phyloP scores from a whole-genome alignment of 1,140 invertebrate genomes.

The Pteromalus puparum region DNA sequence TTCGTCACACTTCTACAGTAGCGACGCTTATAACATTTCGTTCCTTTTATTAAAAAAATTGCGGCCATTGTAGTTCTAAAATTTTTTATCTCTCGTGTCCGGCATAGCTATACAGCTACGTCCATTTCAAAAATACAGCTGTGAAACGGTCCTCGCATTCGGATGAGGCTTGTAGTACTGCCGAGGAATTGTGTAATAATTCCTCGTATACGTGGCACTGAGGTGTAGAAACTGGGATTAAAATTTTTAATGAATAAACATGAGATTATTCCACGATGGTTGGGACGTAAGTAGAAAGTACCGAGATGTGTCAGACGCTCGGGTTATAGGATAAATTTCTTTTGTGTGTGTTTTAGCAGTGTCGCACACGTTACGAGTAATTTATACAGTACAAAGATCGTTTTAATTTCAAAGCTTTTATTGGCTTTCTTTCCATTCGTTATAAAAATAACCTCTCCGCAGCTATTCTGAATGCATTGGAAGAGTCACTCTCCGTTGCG shows the following conservation, averaged over 20 bases:
- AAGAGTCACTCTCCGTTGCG: too few species aligned
- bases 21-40: too few species aligned
- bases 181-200: background rate
- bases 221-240: background rate
- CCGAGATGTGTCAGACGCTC: background rate
- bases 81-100: too few species aligned
- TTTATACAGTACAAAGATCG: background rate
- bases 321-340: too few species aligned
- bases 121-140: too few species aligned
- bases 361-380: background rate
- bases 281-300: background rate
- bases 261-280: background rate
- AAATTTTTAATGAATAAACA: conserved; percentile 16
- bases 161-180: background rate
- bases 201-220: background rate
- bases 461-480: background rate
- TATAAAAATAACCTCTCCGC: background rate
- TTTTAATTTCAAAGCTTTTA: background rate
- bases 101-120: too few species aligned
- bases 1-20: too few species aligned
- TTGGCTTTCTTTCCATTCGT: background rate
- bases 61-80: too few species aligned
- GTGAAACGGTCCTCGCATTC: background rate
- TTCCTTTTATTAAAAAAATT: too few species aligned
- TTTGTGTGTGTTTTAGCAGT: too few species aligned